Evolutionary conservation across 2,113 vertebrate genomes (phyloP), one percentile per base, ranked within the genome.

Genomic region (Varanus salvator): DNA sequence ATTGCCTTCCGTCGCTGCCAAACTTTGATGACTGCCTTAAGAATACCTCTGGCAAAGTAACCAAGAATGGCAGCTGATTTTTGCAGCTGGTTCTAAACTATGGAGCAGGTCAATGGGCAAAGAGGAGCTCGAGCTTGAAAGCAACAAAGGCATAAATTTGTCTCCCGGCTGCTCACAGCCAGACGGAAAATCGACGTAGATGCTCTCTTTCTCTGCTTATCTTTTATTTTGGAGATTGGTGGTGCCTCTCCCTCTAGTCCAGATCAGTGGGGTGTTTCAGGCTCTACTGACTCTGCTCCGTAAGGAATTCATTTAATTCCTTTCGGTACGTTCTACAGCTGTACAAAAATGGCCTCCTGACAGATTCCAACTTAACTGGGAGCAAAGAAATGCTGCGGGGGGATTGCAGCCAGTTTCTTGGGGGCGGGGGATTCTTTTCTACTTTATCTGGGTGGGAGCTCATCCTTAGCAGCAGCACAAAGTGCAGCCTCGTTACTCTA

Each of bases 1-100:
- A 95, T 95, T 95, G 92, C 95, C 88, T 96, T 94, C 93, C 86
- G 69, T 78, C 81, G 91, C 85, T 90, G 93, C 95, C 92, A 95
- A 80, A 19, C 87, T 92, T 91, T 93, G 95, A 94, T 93, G 93
- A 85, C 84, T 94, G 89, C 89, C 72, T 92, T 93, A 91, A 91
- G 92, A 96, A 86, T 60, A 91, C 77, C 60, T 84, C 91, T 89
- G 96, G 90, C 87, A 94, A 52, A 92, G 88, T 92, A 92, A 93
- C 82, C 89, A 86, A 95, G 93, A 74, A 92, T 94, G 95, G 94
- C 92, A 93, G 88, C 95, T 95, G 89, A 87, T 97, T 72, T 95
- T 90, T 92, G 82, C 92, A 92, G 85, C 92, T 95, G 90, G 92
- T 84, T 94, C 29, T 89, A 87, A 93, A 93, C 80, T 48, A 89